Base-by-base conservation (phyloP, 2,113 vertebrate genomes). In the Phaetusa simplex region DNA sequence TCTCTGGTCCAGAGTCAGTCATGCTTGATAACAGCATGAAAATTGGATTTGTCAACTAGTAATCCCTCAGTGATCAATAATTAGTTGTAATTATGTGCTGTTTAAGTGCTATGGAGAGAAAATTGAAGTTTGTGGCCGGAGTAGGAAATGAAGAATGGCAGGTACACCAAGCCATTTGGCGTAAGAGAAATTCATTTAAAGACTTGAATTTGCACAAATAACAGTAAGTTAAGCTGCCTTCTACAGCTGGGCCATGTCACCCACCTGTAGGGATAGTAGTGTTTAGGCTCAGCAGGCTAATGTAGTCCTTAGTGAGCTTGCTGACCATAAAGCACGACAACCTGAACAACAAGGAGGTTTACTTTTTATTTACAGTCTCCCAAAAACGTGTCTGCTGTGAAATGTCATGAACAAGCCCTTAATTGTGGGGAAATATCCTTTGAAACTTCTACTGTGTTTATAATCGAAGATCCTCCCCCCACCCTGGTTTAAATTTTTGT, bases 31-130 rank as follows among this genome's bases (percentile, higher is more conserved):
- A 73, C 76, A 52, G 69, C 5, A 85, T 91, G 95, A 66, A 96
- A 97, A 97, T 95, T 95, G 88, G 86, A 97, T 97, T 97, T 97
- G 97, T 97, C 97, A 97, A 97, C 95, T 78, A 10, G 95, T 94
- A 95, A 97, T 95, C 81, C 97, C 94, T 95, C 45, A 14, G 92
- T 95, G 96, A 97, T 97, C 94, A 3, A 95, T 97, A 95, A 97
- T 97, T 98, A 95, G 87, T 80, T 92, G 94, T 95, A 97, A 97
- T 98, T 97, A 95, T 23, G 89, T 0, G 1, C 90, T 52, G 36
- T 91, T 95, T 56, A 88, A 97, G 67, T 55, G 94, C 86, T 62
- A 47, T 11, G 56, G 72, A 53, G 64, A 74, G 77, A 87, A 92
- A 89, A 96, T 80, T 64, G 62, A 84, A 87, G 90, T 95, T 86